phyloP scores from a whole-genome alignment of 2,888 invertebrate species.

The Apamea monoglypha region DNA sequence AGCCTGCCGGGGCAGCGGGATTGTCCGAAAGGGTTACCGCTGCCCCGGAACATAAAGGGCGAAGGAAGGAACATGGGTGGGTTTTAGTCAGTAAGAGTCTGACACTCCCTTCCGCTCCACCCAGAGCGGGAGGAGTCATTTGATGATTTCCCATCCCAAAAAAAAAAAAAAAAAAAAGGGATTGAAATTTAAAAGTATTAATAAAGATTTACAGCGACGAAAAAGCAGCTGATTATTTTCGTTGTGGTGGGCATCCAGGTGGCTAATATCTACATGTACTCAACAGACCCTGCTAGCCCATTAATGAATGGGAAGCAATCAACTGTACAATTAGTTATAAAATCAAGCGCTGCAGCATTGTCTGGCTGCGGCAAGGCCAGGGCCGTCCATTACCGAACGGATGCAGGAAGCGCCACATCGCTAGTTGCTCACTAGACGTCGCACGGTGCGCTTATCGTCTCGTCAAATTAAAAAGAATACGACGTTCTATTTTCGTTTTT shows the following conservation, averaged over 20 bases:
- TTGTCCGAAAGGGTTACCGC: too few relatives aligned
- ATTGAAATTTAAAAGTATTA: not conserved
- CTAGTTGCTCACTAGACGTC: slow-evolving; percentile 75
- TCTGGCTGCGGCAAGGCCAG: slow-evolving; percentile 75
- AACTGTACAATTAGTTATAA: slow-evolving; percentile 71
- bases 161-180: too few relatives aligned
- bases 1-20: too few relatives aligned
- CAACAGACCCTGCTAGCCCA: slow-evolving; percentile 19
- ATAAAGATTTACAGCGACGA: not conserved
- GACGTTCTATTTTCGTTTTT: slow-evolving; percentile 48
- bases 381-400: slow-evolving; percentile 73
- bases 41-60: too few relatives aligned
- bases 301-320: slow-evolving; percentile 65
- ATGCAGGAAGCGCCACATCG: slow-evolving; percentile 78
- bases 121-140: too few relatives aligned
- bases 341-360: slow-evolving; percentile 73
- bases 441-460: slow-evolving; percentile 64
- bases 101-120: too few relatives aligned
- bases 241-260: not conserved
- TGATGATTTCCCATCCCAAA: too few relatives aligned
- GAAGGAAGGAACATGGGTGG: too few relatives aligned
- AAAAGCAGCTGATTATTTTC: not conserved
- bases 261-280: not conserved
- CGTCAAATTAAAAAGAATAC: slow-evolving; percentile 57
- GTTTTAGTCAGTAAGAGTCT: too few relatives aligned